Conservation (phyloP, 2,113 vertebrate genomes). For the Trichomycterus rosablanca region DNA sequence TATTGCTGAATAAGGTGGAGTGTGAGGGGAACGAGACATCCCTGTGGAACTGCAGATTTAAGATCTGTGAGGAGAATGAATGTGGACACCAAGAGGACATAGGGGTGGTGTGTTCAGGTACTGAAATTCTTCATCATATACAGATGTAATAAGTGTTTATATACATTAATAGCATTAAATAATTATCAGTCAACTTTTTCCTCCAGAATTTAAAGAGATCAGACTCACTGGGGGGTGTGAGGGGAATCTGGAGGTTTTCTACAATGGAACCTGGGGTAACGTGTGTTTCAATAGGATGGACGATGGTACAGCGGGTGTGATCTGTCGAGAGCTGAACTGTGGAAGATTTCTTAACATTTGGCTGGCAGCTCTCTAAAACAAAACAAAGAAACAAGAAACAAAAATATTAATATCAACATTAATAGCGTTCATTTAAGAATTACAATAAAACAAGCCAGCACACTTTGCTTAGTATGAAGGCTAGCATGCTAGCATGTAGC, state of each 20-base stretch:
- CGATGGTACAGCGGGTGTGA: conserved; percentile 25
- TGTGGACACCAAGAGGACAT: conserved; percentile 42
- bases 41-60: conserved; percentile 37
- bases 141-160: too few species aligned
- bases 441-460: too few species aligned
- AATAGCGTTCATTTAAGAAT: too few species aligned
- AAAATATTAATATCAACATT: neutral
- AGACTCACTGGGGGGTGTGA: conserved; percentile 33
- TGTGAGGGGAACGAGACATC: conserved; percentile 39
- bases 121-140: too few species aligned
- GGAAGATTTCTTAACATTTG: too few species aligned
- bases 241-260: conserved; percentile 39
- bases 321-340: conserved; percentile 44
- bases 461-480: too few species aligned
- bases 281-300: conserved; percentile 31
- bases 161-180: neutral
- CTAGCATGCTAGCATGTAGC: too few species aligned
- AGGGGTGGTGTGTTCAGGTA: conserved; percentile 42
- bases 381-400: too few species aligned
- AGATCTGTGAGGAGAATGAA: conserved; percentile 31
- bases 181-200: neutral
- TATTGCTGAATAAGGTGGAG: conserved; percentile 46
- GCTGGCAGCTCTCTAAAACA: too few species aligned
- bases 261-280: conserved; percentile 44
- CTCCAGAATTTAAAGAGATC: conserved; percentile 37